A percentile compares a stretch with the other conserved stretches of the same genome.
phyloP scores from a whole-genome alignment of 2,797 vertebrate species.

The Pterois miles region DNA sequence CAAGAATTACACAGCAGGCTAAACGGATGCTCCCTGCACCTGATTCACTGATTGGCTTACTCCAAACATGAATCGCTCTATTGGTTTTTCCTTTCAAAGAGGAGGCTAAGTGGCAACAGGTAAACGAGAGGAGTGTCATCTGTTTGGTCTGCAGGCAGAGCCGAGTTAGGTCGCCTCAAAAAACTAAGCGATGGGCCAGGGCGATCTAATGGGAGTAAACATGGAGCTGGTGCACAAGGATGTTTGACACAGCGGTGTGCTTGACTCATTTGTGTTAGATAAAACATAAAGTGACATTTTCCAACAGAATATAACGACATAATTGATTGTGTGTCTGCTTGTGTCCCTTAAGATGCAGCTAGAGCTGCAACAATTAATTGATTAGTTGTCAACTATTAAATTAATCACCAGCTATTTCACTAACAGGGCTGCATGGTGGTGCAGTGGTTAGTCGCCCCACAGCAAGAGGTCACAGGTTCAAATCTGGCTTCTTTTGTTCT shows the following conservation, averaged over 20 bases:
- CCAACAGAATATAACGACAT: background rate
- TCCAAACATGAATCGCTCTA: conserved; percentile 53
- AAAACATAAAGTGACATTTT: conserved; percentile 19
- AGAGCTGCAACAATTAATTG: too few species aligned
- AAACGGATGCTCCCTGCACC: conserved; percentile 35
- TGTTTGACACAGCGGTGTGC: conserved; percentile 12
- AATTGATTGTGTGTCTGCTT: background rate
- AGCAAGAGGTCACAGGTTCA: too few species aligned
- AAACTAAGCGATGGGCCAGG: conserved; percentile 2
- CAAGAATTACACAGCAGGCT: conserved; percentile 53
- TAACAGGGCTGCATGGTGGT: too few species aligned
- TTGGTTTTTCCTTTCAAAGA: conserved; percentile 62
- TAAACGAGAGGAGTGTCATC: conserved; percentile 24
- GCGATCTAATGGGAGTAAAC: conserved; percentile 14
- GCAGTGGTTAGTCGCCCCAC: too few species aligned
- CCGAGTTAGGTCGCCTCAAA: conserved; percentile 23
- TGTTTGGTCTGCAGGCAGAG: conserved; percentile 11
- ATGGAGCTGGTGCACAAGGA: background rate
- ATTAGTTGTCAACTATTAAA: too few species aligned
- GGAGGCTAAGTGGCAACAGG: conserved; percentile 41
- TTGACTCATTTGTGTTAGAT: conserved; percentile 20
- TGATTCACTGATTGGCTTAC: conserved; percentile 53
- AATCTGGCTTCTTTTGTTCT: too few species aligned
- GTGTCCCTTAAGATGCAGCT: too few species aligned
- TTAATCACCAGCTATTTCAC: too few species aligned